These are phyloP conservation scores for Trachelus tabidus DNA, from an alignment of 2,888 invertebrate genomes.

Conservation along the genomic window DNA sequence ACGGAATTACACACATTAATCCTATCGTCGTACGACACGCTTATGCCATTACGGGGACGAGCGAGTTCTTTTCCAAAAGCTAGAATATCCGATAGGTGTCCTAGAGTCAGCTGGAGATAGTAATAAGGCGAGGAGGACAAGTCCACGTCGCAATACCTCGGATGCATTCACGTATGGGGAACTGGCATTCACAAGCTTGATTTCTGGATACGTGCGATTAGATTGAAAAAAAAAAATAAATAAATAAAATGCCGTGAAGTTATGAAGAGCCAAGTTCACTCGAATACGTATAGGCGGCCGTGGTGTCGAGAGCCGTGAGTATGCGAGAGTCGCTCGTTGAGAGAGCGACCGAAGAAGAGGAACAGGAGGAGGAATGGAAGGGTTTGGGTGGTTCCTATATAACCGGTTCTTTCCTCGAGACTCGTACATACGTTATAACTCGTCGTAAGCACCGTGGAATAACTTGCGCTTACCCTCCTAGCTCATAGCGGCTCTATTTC, in stretches of 20 bases:
- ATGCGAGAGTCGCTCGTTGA: constrained; percentile 24
- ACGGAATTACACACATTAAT: background rate
- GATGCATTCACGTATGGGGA: background rate
- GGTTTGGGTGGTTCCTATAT: constrained; percentile 44
- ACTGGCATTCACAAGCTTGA: background rate
- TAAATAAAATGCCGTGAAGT: background rate
- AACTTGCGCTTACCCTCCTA: background rate
- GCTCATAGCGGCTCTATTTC: background rate
- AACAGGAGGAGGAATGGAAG: constrained; percentile 29
- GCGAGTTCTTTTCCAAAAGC: background rate
- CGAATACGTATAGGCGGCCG: constrained; percentile 26
- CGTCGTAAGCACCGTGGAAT: background rate
- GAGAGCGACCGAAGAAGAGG: constrained; percentile 9
- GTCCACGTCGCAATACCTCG: background rate
- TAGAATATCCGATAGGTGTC: background rate
- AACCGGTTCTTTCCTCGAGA: constrained; percentile 51
- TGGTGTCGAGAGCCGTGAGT: constrained; percentile 41
- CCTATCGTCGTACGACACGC: constrained; percentile 4
- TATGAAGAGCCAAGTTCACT: background rate
- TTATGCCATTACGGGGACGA: constrained; percentile 4
- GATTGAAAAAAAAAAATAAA: constrained; percentile 8
- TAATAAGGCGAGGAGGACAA: background rate
- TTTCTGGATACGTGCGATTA: constrained; percentile 12
- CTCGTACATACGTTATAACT: constrained; percentile 21
- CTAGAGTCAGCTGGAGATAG: background rate